Evolutionary conservation across 2,888 invertebrate genomes (phyloP).

Genomic region (Stenichneumon culpator): DNA sequence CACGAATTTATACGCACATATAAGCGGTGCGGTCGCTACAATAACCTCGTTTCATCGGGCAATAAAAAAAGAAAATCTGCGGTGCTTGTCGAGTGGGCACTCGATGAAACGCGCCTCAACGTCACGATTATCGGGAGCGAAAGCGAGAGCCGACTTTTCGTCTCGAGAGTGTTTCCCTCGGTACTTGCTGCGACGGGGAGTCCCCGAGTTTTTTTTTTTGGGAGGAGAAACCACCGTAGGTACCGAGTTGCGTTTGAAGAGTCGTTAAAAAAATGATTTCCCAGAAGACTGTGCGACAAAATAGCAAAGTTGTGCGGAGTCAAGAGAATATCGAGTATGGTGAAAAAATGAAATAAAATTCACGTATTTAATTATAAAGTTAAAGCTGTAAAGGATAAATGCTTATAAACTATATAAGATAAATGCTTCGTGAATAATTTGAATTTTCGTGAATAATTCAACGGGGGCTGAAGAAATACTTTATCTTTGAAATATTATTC

Average conservation of each 20-base stretch:
- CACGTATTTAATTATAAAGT: neutral
- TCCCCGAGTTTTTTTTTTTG: conserved; percentile 31
- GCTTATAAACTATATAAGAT: too few relatives aligned
- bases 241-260: conserved; percentile 14
- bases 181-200: conserved; percentile 52
- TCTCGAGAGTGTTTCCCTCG: conserved; percentile 62
- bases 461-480: neutral
- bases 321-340: neutral
- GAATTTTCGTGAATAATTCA: neutral
- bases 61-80: conserved; percentile 70
- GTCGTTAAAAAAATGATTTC: conserved; percentile 20
- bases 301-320: conserved; percentile 31
- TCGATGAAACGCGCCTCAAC: conserved; percentile 69
- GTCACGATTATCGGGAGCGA: conserved; percentile 59
- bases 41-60: conserved; percentile 75
- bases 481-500: neutral
- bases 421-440: neutral
- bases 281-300: conserved; percentile 3
- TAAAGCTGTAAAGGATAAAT: neutral
- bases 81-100: conserved; percentile 74
- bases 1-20: conserved; percentile 4
- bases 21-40: conserved; percentile 79
- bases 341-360: neutral
- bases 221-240: conserved; percentile 15
- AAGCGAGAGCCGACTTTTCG: conserved; percentile 29